Base-by-base conservation (phyloP, 2,888 invertebrate genomes). In the Pachydiplax longipennis region DNA sequence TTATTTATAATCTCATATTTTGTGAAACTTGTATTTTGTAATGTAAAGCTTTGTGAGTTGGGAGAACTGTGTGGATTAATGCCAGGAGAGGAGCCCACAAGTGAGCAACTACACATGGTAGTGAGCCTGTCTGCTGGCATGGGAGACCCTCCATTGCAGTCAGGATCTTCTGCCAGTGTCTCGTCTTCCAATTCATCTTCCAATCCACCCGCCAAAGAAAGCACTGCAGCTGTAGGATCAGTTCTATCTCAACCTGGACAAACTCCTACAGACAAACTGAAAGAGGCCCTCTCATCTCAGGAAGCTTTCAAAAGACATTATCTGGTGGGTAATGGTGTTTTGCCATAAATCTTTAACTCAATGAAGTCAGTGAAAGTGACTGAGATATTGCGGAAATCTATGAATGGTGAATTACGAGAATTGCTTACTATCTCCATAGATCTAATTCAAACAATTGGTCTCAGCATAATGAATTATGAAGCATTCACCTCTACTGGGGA, bases 51-150 rank as follows among this genome's bases (percentile, higher is more conserved):
- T 80, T 96, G 96, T 92, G 97, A 97, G 92, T 94, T 99, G 91
- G 99, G 99, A 8, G 97, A 97, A 93, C 94, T 99, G 4, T 99
- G 99, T 93, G 99, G 99, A 0, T 94, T 99, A 13, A 96, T 99
- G 94, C 99, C 99, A 0, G 98, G 97, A 1, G 96, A 95, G 37
- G 95, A 95, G 48, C 98, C 98, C 0, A 96, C 97, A 0, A 98
- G 98, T 2, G 97, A 97, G 93, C 98, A 99, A 93, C 95, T 99
- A 8, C 98, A 98, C 93, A 96, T 97, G 73, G 98, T 99, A 0
- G 98, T 99, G 40, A 97, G 97, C 93, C 95, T 99, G 18, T 97
- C 98, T 0, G 97, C 98, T 0, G 99, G 99, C 0, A 98, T 99
- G 96, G 97, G 98, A 0, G 97, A 98, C 94, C 94, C 94, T 91